Conservation (phyloP, 2,888 invertebrate genomes). For the Lasioglossum morio region DNA sequence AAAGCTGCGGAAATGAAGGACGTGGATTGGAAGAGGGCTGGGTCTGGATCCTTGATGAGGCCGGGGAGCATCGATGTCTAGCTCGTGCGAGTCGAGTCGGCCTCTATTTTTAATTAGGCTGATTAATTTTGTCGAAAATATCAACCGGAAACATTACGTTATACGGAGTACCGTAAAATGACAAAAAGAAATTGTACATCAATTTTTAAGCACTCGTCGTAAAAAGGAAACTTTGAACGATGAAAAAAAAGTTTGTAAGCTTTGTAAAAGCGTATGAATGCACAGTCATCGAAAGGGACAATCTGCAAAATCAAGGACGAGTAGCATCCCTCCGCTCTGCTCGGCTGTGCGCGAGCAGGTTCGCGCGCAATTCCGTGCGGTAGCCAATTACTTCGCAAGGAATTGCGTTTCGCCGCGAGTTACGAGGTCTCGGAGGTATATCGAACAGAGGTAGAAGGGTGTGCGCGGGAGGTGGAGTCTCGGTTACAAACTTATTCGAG, state of each 20-base stretch:
- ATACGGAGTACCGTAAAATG: too few relatives aligned
- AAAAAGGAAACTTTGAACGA: not conserved
- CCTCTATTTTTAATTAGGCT: slow-evolving; percentile 3
- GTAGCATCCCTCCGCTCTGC: not conserved
- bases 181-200: too few relatives aligned
- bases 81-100: not conserved
- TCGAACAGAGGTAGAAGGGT: not conserved
- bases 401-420: slow-evolving; percentile 59
- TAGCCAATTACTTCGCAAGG: slow-evolving; percentile 66
- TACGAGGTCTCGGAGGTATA: slow-evolving; percentile 54
- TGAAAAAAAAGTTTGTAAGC: not conserved
- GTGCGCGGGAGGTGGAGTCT: slow-evolving; percentile 26
- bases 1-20: slow-evolving; percentile 32
- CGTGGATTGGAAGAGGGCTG: slow-evolving; percentile 5
- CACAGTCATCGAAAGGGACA: not conserved
- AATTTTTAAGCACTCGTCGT: not conserved
- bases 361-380: slow-evolving; percentile 48
- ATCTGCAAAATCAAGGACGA: slow-evolving; percentile 14
- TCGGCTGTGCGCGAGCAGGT: not conserved
- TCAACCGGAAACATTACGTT: not conserved
- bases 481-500: slow-evolving; percentile 69
- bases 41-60: slow-evolving; percentile 15
- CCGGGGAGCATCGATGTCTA: not conserved
- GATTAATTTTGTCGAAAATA: not conserved
- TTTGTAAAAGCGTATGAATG: too few relatives aligned